These are phyloP conservation scores for Gallinago solitaria DNA, from an alignment of 2,797 vertebrate genomes.

Conservation along the genomic window DNA sequence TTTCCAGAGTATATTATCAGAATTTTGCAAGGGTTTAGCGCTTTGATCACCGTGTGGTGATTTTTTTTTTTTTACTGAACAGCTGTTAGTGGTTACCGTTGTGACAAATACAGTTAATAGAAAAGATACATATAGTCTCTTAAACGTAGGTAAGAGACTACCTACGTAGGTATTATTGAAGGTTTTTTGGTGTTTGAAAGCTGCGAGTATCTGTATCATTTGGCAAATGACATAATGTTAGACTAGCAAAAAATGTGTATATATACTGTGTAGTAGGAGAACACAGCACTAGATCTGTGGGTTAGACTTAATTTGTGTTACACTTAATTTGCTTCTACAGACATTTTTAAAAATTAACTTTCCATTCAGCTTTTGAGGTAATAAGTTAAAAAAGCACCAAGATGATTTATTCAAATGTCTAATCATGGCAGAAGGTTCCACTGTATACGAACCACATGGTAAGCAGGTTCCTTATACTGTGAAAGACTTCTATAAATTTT, in stretches of 20 bases:
- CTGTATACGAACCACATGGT: neutral
- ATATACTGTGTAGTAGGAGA: neutral
- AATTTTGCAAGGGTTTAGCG: neutral
- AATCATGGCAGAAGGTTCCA: conserved; percentile 7
- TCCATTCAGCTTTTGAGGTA: conserved; percentile 84
- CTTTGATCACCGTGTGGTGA: neutral
- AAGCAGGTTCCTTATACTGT: conserved; percentile 32
- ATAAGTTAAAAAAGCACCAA: conserved; percentile 96
- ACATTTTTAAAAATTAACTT: neutral
- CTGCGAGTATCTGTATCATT: neutral
- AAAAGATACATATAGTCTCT: neutral
- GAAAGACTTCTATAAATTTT: conserved; percentile 88
- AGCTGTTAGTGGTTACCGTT: conserved; percentile 15
- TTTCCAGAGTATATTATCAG: neutral
- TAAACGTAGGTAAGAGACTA: no score
- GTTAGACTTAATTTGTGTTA: neutral
- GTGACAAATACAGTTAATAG: conserved; percentile 19
- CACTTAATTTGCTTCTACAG: conserved; percentile 33
- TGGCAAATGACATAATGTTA: conserved; percentile 12
- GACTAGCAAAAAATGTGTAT: neutral
- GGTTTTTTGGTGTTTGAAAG: neutral
- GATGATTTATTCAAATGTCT: conserved; percentile 42
- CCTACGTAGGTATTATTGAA: no score
- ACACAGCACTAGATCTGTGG: neutral
- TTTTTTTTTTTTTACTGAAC: neutral